phyloP scores from a whole-genome alignment of 2,113 vertebrate species.

The Pyrgilauda ruficollis region DNA sequence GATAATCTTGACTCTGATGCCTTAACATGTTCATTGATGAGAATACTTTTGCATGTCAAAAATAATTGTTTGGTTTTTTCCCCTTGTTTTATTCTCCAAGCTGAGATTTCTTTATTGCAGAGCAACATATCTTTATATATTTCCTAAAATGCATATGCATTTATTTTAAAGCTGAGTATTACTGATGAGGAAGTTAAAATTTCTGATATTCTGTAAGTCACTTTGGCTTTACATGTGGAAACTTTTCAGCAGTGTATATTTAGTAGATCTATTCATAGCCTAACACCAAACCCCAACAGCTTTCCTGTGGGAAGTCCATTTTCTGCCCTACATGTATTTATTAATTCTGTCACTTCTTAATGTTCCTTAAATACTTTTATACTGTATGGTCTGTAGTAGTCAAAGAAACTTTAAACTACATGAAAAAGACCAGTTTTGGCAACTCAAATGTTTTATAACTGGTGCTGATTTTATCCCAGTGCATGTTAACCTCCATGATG shows the following conservation, averaged over 20 bases:
- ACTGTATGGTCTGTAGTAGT: fast-evolving
- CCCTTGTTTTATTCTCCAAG: background rate
- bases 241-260: background rate
- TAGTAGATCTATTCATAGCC: background rate
- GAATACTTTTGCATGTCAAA: background rate
- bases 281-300: background rate
- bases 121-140: background rate
- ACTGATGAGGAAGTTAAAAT: background rate
- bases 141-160: background rate
- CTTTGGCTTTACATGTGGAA: background rate
- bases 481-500: background rate
- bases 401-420: background rate
- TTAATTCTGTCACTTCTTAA: background rate
- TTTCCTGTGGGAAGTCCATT: background rate
- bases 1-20: background rate
- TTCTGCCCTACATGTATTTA: background rate
- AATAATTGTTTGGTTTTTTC: background rate
- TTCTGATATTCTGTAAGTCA: background rate
- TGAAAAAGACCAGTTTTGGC: background rate
- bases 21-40: background rate
- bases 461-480: background rate
- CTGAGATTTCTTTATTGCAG: background rate
- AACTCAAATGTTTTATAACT: background rate
- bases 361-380: background rate
- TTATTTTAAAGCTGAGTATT: background rate